phyloP scores from a whole-genome alignment of 2,797 vertebrate genomes.

The Mormyrus hasselquistii region DNA sequence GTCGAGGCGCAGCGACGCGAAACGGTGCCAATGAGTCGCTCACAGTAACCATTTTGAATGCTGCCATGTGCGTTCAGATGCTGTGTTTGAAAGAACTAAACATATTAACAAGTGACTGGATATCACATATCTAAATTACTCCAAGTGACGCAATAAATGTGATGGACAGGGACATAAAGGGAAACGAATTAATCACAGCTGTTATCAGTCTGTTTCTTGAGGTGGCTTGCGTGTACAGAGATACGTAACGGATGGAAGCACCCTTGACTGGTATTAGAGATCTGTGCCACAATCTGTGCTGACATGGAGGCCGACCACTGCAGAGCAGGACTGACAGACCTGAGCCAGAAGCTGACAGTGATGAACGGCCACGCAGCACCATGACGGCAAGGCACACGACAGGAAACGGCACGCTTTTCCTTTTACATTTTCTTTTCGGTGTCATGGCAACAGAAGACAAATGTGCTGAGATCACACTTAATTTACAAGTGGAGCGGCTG shows the following conservation, averaged over 20 bases:
- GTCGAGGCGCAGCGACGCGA: not conserved
- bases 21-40: not conserved
- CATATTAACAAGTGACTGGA: not conserved
- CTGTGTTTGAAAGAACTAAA: not conserved
- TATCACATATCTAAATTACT: not conserved
- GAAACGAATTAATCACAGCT: conserved; percentile 22
- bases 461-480: conserved; percentile 5
- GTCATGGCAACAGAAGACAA: conserved; percentile 15
- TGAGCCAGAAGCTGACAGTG: not conserved
- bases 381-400: not conserved
- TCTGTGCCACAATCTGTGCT: conserved; percentile 46
- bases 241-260: conserved; percentile 24
- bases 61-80: not conserved
- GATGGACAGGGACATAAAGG: conserved; percentile 17
- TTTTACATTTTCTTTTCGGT: not conserved
- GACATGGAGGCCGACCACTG: conserved; percentile 41
- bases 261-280: conserved; percentile 36
- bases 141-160: not conserved
- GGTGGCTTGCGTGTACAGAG: conserved; percentile 33
- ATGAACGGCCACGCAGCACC: not conserved
- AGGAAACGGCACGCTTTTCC: conserved; percentile 8
- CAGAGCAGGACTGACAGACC: conserved; percentile 21
- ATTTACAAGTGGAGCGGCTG: not conserved
- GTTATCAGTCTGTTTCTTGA: conserved; percentile 32
- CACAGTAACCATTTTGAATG: not conserved